Evolutionary conservation across 2,113 vertebrate species (phyloP).

Genomic region (Melanerpes formicivorus): DNA sequence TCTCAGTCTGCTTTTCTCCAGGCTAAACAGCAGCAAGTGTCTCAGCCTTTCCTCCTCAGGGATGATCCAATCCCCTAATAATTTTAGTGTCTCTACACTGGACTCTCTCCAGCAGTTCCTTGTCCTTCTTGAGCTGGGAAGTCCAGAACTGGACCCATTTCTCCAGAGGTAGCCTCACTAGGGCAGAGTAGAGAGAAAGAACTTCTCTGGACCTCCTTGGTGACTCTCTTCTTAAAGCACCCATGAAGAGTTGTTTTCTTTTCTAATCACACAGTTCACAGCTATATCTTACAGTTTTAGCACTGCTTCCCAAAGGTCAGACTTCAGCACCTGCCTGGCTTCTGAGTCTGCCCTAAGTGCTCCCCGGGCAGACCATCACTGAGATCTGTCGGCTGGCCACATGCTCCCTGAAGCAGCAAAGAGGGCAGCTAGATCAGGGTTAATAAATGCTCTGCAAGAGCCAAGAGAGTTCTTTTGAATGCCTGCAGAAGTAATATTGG

Average conservation of each 20-base stretch:
- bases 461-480: not conserved
- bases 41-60: too few relatives aligned
- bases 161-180: too few relatives aligned
- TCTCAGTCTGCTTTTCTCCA: too few relatives aligned
- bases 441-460: not conserved
- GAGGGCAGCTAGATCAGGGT: not conserved
- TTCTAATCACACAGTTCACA: not conserved
- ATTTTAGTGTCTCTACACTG: too few relatives aligned
- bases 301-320: not conserved
- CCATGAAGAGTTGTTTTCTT: not conserved
- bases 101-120: too few relatives aligned
- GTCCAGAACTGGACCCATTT: too few relatives aligned
- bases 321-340: not conserved
- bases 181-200: too few relatives aligned
- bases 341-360: not conserved
- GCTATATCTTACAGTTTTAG: not conserved
- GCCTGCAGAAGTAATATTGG: not conserved
- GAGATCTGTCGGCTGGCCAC: accelerated
- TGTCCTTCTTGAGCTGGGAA: too few relatives aligned
- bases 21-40: too few relatives aligned
- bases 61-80: too few relatives aligned
- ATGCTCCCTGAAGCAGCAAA: not conserved
- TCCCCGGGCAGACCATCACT: accelerated
- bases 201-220: too few relatives aligned
- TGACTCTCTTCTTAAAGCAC: too few relatives aligned